Base-by-base conservation (phyloP, 2,888 invertebrate genomes). In the Bembecia ichneumoniformis region DNA sequence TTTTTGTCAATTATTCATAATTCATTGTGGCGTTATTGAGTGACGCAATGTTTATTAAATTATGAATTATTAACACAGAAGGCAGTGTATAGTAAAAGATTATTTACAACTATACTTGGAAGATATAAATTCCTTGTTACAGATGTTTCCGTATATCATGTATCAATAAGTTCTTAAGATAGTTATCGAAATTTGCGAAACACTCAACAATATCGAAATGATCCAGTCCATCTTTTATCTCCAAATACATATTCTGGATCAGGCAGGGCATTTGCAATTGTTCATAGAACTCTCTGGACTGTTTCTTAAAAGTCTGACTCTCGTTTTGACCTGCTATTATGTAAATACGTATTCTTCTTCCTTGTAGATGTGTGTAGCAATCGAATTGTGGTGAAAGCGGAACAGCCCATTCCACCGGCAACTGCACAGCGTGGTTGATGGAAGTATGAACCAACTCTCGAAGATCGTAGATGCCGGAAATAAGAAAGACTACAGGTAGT, bases 391-490 rank as follows among this genome's bases (percentile, higher is more conserved):
- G 91, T 10, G 91, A 91, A 28, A 90, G 62, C 1, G 78, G 62
- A 43, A 68, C 66, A 0, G 90, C 89, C 67, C 87, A 88, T 53
- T 86, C 84, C 58, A 71, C 65, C 3, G 90, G 89, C 3, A 96
- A 76, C 47, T 92, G 89, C 0, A 96, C 72, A 15, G 90, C 87
- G 3, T 89, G 82, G 63, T 94, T 94, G 52, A 92, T 88, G 7
- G 90, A 89, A 0, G 92, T 92, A 49, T 88, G 73, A 3, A 94
- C 76, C 0, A 94, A 56, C 55, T 94, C 93, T 36, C 89, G 83
- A 14, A 96, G 82, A 73, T 95, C 93, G 70, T 91, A 97, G 9
- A 97, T 68, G 1, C 96, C 96, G 47, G 92, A 90, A 46, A 96
- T 89, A 3, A 96, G 83, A 64, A 94, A 88, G 4, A 93, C 84